These are phyloP conservation scores for Theristicus caerulescens DNA, from an alignment of 2,113 vertebrate species.

Conservation along the genomic window DNA sequence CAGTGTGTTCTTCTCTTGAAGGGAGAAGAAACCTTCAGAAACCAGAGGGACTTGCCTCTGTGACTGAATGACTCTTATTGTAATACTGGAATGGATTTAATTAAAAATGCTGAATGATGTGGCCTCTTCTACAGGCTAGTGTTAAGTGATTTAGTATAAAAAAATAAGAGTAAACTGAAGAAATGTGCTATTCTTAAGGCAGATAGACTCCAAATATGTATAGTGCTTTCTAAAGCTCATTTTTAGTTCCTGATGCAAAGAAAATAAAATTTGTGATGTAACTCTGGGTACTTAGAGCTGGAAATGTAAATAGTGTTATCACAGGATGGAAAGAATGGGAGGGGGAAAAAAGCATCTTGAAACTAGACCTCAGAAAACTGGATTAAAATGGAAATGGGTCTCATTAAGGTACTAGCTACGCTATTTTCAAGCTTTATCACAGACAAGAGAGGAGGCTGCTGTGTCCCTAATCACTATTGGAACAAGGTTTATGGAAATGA, in stretches of 20 bases:
- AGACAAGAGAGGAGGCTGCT: not conserved
- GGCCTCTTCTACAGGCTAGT: not conserved
- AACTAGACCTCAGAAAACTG: not conserved
- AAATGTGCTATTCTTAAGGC: not conserved
- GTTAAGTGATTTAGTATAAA: not conserved
- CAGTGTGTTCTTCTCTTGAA: not conserved
- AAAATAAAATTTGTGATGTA: not conserved
- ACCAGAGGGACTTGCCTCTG: not conserved
- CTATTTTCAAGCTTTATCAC: not conserved
- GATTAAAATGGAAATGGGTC: not conserved
- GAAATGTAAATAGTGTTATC: not conserved
- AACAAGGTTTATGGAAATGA: not conserved
- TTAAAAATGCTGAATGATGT: not conserved
- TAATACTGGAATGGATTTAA: not conserved
- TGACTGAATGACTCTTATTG: not conserved
- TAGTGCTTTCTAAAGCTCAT: not conserved
- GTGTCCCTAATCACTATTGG: not conserved
- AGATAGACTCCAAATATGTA: not conserved
- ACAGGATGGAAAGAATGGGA: not conserved
- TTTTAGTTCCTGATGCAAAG: not conserved
- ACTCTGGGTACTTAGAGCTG: not conserved
- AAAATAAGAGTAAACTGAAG: not conserved
- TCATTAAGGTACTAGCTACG: not conserved
- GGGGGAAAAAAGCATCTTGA: not conserved
- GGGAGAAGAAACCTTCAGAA: not conserved